Conservation (phyloP, 2,113 vertebrate species). For the Erinaceus europaeus region DNA sequence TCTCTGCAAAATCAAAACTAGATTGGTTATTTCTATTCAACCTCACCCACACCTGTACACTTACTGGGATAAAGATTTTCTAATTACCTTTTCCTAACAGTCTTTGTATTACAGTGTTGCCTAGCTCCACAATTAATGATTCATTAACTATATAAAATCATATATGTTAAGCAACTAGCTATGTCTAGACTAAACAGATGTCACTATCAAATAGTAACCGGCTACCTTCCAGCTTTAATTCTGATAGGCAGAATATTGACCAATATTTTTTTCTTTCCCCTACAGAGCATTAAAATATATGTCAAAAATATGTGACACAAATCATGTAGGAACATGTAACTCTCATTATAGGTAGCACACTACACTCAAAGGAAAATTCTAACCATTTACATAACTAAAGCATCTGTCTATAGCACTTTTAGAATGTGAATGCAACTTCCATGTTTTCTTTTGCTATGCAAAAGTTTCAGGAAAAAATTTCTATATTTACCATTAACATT, state of each 20-base stretch:
- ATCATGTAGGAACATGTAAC: not conserved
- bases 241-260: not conserved
- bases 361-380: not conserved
- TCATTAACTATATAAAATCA: not conserved
- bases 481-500: not conserved
- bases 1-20: not conserved
- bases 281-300: not conserved
- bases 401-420: not conserved
- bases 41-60: not conserved
- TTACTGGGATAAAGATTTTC: not conserved
- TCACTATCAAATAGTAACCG: not conserved
- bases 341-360: not conserved
- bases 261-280: not conserved
- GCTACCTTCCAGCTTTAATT: not conserved
- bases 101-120: not conserved
- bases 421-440: not conserved
- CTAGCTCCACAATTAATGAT: not conserved
- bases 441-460: slow-evolving; percentile 3
- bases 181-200: not conserved
- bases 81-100: not conserved
- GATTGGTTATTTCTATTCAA: not conserved
- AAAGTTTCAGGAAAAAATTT: not conserved
- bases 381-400: not conserved
- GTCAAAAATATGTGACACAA: not conserved
- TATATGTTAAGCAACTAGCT: not conserved